phyloP scores from a whole-genome alignment of 1,140 invertebrate genomes.

The Acromyrmex heyeri region DNA sequence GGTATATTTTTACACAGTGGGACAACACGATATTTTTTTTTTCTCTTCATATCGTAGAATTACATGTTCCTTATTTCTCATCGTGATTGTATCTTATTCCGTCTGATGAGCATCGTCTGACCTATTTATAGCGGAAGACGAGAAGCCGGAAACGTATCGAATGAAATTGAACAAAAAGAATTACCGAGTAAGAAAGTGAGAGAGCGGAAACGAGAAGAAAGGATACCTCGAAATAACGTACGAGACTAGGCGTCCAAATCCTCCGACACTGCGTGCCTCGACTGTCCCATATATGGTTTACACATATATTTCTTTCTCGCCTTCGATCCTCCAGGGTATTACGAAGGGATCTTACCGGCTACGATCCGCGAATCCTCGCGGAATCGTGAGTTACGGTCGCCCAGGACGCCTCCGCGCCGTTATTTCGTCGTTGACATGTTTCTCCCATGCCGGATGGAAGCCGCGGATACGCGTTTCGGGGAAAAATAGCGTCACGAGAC shows the following conservation, averaged over 20 bases:
- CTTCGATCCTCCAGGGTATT: slow-evolving; percentile 59
- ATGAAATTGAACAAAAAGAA: slow-evolving; percentile 21
- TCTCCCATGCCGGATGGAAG: neutral
- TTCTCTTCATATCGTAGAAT: neutral
- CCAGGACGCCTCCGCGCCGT: slow-evolving; percentile 17
- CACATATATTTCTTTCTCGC: slow-evolving; percentile 63
- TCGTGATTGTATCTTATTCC: slow-evolving; percentile 28
- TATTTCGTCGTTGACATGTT: slow-evolving; percentile 51
- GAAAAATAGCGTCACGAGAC: slow-evolving; percentile 30
- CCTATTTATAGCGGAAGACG: neutral
- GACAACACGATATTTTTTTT: slow-evolving; percentile 6
- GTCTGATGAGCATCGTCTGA: neutral
- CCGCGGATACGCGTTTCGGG: slow-evolving; percentile 18
- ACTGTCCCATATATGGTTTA: slow-evolving; percentile 49
- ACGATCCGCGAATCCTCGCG: slow-evolving; percentile 66
- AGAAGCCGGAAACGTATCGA: slow-evolving; percentile 27
- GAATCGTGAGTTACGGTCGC: slow-evolving; percentile 70
- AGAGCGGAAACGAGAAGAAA: neutral
- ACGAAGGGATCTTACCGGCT: slow-evolving; percentile 62
- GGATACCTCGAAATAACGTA: neutral
- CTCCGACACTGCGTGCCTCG: neutral
- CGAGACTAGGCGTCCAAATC: slow-evolving; percentile 25
- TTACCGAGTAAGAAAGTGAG: neutral
- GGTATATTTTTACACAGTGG: neutral
- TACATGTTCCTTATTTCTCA: slow-evolving; percentile 36